These are phyloP conservation scores for Mesocricetus auratus DNA, from an alignment of 2,113 vertebrate genomes.

Conservation along the genomic window DNA sequence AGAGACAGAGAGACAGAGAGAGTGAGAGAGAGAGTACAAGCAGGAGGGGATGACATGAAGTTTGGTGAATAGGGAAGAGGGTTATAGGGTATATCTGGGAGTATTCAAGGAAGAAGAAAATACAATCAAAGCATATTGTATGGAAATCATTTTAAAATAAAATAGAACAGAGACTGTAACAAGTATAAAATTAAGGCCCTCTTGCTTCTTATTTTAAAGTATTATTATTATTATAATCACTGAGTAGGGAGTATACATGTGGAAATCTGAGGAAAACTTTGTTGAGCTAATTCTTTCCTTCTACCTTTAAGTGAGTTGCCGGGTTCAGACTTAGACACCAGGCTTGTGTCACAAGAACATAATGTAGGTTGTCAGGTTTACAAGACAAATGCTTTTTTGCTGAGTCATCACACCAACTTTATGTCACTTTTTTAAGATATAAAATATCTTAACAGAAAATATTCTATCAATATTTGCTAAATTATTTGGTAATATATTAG, in stretches of 20 bases:
- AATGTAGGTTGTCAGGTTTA: background rate
- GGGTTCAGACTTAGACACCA: too few relatives aligned
- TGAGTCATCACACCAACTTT: background rate
- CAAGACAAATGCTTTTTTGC: background rate
- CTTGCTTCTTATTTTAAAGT: background rate
- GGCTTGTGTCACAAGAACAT: background rate
- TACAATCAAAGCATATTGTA: background rate
- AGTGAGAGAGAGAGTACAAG: too few relatives aligned
- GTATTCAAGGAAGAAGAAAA: background rate
- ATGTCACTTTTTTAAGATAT: background rate
- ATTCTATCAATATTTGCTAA: background rate
- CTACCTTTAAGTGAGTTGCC: background rate
- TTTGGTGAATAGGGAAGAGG: background rate
- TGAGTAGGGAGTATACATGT: background rate
- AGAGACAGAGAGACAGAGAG: background rate
- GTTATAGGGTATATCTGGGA: too few relatives aligned
- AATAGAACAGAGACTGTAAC: background rate
- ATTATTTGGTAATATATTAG: background rate
- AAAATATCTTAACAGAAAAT: background rate
- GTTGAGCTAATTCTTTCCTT: background rate
- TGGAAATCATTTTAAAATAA: background rate
- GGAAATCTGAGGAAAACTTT: background rate
- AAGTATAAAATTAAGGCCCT: background rate
- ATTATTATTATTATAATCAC: background rate
- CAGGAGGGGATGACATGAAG: too few relatives aligned